Evolutionary conservation across 2,113 vertebrate genomes (phyloP), one percentile per base, ranked within the genome.

Genomic region (Mirounga angustirostris): DNA sequence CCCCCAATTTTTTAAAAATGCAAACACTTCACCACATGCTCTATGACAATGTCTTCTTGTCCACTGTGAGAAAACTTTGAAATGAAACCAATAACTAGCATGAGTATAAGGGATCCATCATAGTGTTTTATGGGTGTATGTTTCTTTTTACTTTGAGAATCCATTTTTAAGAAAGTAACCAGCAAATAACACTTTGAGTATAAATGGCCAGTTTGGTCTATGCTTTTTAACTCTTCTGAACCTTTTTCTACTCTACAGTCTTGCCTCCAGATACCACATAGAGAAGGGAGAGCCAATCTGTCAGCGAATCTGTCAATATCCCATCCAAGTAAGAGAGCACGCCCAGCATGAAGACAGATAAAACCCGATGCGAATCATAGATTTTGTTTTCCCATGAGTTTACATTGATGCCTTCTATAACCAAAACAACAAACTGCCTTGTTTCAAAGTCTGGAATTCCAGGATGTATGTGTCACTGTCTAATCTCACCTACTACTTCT

Each of bases 1-100:
- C 9, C 18, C n/a, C 52, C 2, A 26, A 40, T 33, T 71, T 52
- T 89, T 92, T 3, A 28, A 88, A 97, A 96, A 76, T 85, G n/a
- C 18, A 89, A 89, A 21, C 1, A 52, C 88, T 92, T 95, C 26
- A 61, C 71, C n/a, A 16, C 71, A 56, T 22, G 16, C 24, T 74
- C 50, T 56, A 63, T 58, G 30, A 21, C 14, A 61, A 28, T 22
- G 8, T 22, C 50, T 33, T 74, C 58, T 90, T 4, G 58, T 65
- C 33, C 8, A 19, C 40, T 76, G 52, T 50, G 59, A 95, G n/a
- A 97, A 79, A 83, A 91, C 18, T 11, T 50, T n/a, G 43, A 97
- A 97, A 84, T 4, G 7, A 80, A 50, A 63, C 33, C 21, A 63
- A 26, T 80, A 88, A 52, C 18, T 28, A 54, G 22, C 28, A 46